Evolutionary conservation across 2,888 invertebrate species (phyloP).

Genomic region (Epiperipatus broadwayi): DNA sequence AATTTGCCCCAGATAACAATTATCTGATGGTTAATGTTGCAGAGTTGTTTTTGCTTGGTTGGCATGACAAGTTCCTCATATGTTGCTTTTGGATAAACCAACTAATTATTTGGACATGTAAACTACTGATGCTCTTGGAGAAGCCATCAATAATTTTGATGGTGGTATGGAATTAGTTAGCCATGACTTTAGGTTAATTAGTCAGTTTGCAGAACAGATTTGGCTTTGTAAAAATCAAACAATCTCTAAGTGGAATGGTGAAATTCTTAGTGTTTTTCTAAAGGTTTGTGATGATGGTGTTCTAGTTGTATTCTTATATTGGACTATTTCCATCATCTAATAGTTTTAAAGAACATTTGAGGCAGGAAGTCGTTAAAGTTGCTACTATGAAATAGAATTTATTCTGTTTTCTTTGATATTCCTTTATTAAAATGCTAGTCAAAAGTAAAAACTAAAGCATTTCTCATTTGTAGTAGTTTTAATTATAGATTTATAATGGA

Average conservation of each 20-base stretch:
- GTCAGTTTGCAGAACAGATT: constrained; percentile 35
- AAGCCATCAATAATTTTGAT: constrained; percentile 35
- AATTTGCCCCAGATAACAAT: constrained; percentile 34
- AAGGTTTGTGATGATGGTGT: too few species aligned
- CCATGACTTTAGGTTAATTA: constrained; percentile 36
- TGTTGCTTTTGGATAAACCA: constrained; percentile 34
- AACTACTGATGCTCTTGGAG: constrained; percentile 35
- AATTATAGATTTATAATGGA: too few species aligned
- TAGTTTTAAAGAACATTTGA: too few species aligned
- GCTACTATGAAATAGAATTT: too few species aligned
- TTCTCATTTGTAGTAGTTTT: too few species aligned
- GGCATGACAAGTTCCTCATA: constrained; percentile 33
- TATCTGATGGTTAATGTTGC: constrained; percentile 36
- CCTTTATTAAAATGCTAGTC: too few species aligned
- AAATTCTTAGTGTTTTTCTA: too few species aligned
- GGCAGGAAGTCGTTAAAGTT: too few species aligned
- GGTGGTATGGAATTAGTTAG: constrained; percentile 36
- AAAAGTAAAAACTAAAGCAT: too few species aligned
- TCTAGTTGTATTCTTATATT: too few species aligned
- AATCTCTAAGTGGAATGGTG: constrained; percentile 34
- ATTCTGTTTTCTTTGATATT: too few species aligned
- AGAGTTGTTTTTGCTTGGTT: constrained; percentile 36
- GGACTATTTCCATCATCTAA: too few species aligned
- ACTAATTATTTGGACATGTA: constrained; percentile 25
- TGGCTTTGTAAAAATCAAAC: constrained; percentile 35